phyloP scores from a whole-genome alignment of 2,113 vertebrate genomes.

The Brachypodius melanocephalos region DNA sequence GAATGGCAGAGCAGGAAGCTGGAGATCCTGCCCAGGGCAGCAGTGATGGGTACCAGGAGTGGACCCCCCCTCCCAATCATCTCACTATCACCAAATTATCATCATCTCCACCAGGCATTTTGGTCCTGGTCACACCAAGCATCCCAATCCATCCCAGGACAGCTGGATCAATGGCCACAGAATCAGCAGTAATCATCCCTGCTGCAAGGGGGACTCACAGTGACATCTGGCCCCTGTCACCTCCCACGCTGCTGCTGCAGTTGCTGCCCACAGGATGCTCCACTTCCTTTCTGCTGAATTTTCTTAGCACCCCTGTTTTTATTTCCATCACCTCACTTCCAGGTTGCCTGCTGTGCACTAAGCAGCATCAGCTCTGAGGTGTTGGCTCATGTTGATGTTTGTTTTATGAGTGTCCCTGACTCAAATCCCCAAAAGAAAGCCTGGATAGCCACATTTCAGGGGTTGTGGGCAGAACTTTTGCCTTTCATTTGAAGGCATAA shows the following conservation, averaged over 20 bases:
- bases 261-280: neutral
- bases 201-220: rapidly evolving
- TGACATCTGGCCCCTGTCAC: neutral
- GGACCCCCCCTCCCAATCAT: rapidly evolving
- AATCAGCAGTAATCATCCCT: neutral
- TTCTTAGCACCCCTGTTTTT: neutral
- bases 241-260: neutral
- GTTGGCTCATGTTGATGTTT: neutral
- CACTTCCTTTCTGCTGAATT: neutral
- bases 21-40: neutral
- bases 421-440: neutral
- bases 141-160: neutral
- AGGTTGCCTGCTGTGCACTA: neutral
- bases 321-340: neutral
- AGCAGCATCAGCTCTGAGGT: neutral
- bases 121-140: neutral
- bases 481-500: neutral
- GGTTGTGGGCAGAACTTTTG: neutral
- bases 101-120: neutral
- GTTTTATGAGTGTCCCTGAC: neutral
- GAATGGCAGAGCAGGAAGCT: neutral
- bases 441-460: rapidly evolving
- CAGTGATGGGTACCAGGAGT: neutral
- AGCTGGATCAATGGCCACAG: rapidly evolving
- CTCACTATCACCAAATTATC: neutral